Evolutionary conservation across 1,140 invertebrate genomes (phyloP).

Genomic region (Drosophila arizonae): DNA sequence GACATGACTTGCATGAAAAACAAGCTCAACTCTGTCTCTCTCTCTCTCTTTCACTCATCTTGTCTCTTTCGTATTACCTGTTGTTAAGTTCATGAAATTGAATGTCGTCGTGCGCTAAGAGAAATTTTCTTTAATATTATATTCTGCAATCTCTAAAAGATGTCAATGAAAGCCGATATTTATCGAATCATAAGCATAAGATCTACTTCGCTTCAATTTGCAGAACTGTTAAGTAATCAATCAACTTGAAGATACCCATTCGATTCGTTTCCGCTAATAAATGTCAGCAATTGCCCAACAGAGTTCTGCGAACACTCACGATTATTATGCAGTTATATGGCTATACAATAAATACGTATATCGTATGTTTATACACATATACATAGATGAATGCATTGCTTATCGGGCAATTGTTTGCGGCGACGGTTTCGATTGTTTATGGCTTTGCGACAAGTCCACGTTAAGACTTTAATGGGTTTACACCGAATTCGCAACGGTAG

Average conservation of each 20-base stretch:
- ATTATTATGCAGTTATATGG: conserved; percentile 5
- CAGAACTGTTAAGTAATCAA: too few species aligned
- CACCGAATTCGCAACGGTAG: conserved; percentile 34
- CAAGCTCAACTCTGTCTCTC: not conserved
- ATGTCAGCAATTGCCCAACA: not conserved
- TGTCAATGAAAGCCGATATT: too few species aligned
- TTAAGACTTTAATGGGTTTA: conserved; percentile 43
- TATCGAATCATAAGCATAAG: too few species aligned
- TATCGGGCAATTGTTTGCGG: conserved; percentile 21
- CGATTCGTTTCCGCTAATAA: too few species aligned
- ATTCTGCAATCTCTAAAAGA: too few species aligned
- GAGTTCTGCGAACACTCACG: not conserved
- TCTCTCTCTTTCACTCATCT: not conserved
- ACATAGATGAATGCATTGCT: conserved; percentile 16
- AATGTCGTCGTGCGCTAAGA: too few species aligned
- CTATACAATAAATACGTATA: conserved; percentile 12
- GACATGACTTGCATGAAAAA: conserved; percentile 28
- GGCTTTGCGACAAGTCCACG: conserved; percentile 20
- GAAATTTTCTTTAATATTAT: too few species aligned
- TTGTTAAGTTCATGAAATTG: not conserved
- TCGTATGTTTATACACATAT: not conserved
- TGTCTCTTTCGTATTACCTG: not conserved
- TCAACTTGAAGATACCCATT: too few species aligned
- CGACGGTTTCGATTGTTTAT: conserved; percentile 9
- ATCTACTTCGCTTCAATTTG: too few species aligned